These are phyloP conservation scores for Archilochus colubris DNA, from an alignment of 2,113 vertebrate species.

Conservation along the genomic window DNA sequence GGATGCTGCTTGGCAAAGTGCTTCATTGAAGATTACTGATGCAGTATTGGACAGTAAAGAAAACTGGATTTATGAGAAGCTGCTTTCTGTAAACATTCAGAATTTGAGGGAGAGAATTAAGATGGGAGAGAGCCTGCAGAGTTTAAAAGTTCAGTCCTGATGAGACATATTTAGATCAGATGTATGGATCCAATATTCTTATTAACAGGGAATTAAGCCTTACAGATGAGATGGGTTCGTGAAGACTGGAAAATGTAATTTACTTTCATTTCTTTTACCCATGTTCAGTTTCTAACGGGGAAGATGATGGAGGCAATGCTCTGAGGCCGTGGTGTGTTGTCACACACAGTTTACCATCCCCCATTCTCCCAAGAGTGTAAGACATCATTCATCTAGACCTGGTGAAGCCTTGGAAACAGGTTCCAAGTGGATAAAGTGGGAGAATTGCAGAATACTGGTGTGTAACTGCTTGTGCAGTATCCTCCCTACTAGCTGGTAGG, in stretches of 20 bases:
- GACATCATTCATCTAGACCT: background rate
- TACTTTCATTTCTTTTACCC: background rate
- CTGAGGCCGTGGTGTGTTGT: background rate
- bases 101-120: background rate
- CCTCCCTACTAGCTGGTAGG: too few species aligned
- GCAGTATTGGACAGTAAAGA: background rate
- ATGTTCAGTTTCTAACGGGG: background rate
- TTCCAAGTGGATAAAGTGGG: background rate
- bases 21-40: slow-evolving; percentile 12
- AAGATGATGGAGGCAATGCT: background rate
- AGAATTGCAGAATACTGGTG: background rate
- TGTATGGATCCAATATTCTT: background rate
- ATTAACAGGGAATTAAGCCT: background rate
- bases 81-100: background rate
- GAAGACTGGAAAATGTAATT: background rate
- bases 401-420: too few species aligned
- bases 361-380: background rate
- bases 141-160: background rate
- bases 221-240: background rate
- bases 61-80: background rate
- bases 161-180: background rate
- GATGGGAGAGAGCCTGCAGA: background rate
- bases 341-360: background rate
- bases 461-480: background rate
- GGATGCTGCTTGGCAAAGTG: background rate